A percentile compares a stretch with the other conserved stretches of the same genome.
Evolutionary conservation across 2,888 invertebrate genomes (phyloP).

Genomic region (Lamellibrachia satsuma): DNA sequence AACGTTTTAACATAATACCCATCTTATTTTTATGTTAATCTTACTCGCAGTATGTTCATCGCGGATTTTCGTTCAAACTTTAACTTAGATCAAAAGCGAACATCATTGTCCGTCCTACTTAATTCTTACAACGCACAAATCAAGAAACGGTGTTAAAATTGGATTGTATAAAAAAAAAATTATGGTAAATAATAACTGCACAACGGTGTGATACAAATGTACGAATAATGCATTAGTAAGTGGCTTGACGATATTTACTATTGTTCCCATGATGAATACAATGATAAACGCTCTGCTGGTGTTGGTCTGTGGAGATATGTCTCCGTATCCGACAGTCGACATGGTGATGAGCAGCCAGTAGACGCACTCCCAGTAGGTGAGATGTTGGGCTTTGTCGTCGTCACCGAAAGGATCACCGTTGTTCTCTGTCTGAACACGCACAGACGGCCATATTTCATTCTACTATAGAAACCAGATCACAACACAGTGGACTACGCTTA

Average conservation of each 20-base stretch:
- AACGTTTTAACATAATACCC: too few relatives aligned
- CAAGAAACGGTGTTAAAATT: too few relatives aligned
- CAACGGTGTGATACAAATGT: not conserved
- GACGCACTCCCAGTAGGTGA: slow-evolving; percentile 37
- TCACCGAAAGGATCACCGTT: slow-evolving; percentile 38
- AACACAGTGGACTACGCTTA: too few relatives aligned
- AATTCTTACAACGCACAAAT: too few relatives aligned
- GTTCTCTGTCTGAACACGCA: slow-evolving; percentile 37
- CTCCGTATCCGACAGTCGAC: slow-evolving; percentile 43
- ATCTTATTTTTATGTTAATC: not conserved
- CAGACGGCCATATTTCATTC: not conserved
- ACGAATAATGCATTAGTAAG: not conserved
- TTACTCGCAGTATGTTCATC: not conserved
- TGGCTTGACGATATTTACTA: slow-evolving; percentile 33
- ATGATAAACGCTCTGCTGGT: slow-evolving; percentile 35
- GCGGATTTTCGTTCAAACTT: too few relatives aligned
- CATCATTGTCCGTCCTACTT: too few relatives aligned
- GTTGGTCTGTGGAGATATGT: slow-evolving; percentile 36
- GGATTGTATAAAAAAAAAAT: too few relatives aligned
- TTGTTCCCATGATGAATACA: slow-evolving; percentile 40
- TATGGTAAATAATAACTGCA: too few relatives aligned
- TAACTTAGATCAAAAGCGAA: too few relatives aligned
- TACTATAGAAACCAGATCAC: too few relatives aligned
- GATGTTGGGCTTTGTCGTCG: slow-evolving; percentile 34
- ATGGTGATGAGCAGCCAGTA: slow-evolving; percentile 42